Base-by-base conservation (phyloP, 30 jellyfish, hydroid and myxozoan genomes). In the Nemopilema nomurai region DNA sequence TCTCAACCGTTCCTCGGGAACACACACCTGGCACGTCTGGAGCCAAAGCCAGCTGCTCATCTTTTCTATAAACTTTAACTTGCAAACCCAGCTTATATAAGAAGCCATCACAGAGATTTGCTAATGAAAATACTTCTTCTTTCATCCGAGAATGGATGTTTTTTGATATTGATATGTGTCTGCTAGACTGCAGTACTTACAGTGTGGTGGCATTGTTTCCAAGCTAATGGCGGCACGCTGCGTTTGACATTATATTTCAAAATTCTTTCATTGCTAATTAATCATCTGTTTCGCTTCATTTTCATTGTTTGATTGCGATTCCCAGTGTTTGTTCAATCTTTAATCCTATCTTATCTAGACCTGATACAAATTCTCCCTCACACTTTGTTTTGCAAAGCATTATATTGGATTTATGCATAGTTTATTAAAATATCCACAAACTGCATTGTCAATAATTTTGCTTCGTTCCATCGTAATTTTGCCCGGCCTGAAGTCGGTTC, bases 11-110 rank as follows among this genome's bases (percentile, higher is more conserved):
- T 16, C n/a, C 65, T 49, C 17, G n/a, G 30, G 51, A 17, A 24
- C 28, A 20, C 23, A 62, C 76, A 77, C 66, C 87, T 77, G 76
- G 78, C 68, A 18, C 41, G 32, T 66, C 9, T 69, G 1, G 31
- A 3, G 83, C 57, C 6, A 6, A 41, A 41, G 13, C 6, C 57
- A 41, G 57, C 57, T 41, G 57, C 57, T 41, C 13, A 41, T 41
- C 57, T 3, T 41, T 41, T 41, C 57, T 13, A 41, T 3, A 41
- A 41, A 41, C 6, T 41, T 41, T 41, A 41, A 41, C 57, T 3
- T 41, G 57, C 57, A 13, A 41, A 3, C 6, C 13, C 13, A 41
- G 9, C 13, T 41, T 41, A 41, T 13, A 3, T 41, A 3, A 13
- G 6, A 41, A 41, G 6, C 9, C 13, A 41, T 6, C 57, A 41